A percentile compares a stretch with the other conserved stretches of the same genome.
phyloP scores from a whole-genome alignment of 2,797 vertebrate genomes.

The Tolypeutes matacus region DNA sequence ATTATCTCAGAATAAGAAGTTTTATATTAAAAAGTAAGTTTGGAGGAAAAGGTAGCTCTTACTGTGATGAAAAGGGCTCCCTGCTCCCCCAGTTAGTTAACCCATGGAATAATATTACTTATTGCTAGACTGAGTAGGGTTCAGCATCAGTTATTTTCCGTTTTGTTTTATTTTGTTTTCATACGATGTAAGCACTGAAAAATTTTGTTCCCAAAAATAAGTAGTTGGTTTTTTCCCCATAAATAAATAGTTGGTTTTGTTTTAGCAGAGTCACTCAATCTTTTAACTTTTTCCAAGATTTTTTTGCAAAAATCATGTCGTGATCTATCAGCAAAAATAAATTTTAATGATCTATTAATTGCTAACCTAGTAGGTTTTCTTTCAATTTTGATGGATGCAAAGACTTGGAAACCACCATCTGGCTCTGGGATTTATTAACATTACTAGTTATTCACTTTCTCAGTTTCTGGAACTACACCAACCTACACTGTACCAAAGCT shows the following conservation, averaged over 20 bases:
- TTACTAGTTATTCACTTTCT: background rate
- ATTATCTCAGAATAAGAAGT: too few species aligned
- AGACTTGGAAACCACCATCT: background rate
- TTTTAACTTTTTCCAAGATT: background rate
- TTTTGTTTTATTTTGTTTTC: background rate
- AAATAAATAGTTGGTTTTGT: background rate
- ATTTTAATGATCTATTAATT: background rate
- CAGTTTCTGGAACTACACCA: background rate
- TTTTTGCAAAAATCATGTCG: background rate
- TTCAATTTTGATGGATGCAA: background rate
- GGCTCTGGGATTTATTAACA: background rate
- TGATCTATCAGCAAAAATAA: background rate
- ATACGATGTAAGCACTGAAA: background rate
- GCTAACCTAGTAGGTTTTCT: background rate
- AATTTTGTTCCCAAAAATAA: background rate
- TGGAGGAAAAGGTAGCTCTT: background rate
- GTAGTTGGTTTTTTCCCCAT: background rate
- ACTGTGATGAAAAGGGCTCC: background rate
- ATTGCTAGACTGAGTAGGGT: background rate
- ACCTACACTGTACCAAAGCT: background rate
- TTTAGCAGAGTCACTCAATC: background rate
- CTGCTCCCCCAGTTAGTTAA: background rate
- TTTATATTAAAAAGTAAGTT: background rate
- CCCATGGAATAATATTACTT: background rate
- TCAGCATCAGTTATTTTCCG: background rate